A percentile compares a stretch with the other conserved stretches of the same genome.
Conservation (phyloP, 2,113 vertebrate genomes). For the Melanocharis versteri region DNA sequence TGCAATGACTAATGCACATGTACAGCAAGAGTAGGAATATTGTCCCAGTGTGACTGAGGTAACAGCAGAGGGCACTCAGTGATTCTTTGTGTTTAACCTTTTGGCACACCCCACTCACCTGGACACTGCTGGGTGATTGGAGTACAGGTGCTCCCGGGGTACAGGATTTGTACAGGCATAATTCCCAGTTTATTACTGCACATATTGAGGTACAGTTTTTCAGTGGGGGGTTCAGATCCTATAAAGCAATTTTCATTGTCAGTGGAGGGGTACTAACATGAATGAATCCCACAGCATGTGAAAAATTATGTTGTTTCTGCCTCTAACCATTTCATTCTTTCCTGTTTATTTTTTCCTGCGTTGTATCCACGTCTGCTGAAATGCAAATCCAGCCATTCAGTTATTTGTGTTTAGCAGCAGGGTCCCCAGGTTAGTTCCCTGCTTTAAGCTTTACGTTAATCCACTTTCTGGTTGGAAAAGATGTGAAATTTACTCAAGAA, state of each 20-base stretch:
- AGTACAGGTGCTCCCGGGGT: not conserved
- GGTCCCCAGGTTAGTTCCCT: conserved; percentile 46
- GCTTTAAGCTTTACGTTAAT: conserved; percentile 37
- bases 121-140: not conserved
- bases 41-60: not conserved
- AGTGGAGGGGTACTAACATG: not conserved
- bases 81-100: not conserved
- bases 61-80: conserved; percentile 64
- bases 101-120: not conserved
- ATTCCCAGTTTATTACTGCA: not conserved
- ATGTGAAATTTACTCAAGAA: conserved; percentile 66
- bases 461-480: conserved; percentile 50
- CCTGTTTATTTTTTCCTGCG: not conserved
- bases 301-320: not conserved
- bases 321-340: not conserved
- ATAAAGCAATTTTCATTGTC: not conserved
- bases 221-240: not conserved
- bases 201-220: not conserved
- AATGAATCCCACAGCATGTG: not conserved
- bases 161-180: not conserved
- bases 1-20: not conserved
- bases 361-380: not conserved
- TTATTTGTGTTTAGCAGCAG: conserved; percentile 40
- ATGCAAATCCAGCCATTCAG: not conserved
- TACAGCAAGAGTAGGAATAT: not conserved